phyloP scores from a whole-genome alignment of 2,797 vertebrate genomes.

The Carapus acus region DNA sequence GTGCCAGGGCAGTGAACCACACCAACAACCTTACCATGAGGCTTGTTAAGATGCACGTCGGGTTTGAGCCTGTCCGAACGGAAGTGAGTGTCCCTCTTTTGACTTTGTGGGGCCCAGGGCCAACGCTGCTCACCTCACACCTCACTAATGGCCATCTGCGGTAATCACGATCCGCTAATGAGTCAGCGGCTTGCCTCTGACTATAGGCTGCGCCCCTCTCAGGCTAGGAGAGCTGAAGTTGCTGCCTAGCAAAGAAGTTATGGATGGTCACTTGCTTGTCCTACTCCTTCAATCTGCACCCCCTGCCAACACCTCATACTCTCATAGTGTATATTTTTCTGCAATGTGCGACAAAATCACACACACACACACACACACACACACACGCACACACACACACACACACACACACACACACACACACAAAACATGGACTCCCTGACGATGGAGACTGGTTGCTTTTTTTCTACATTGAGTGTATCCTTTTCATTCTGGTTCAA shows the following conservation, averaged over 20 bases:
- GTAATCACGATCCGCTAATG: slow-evolving; percentile 66
- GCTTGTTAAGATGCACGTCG: slow-evolving; percentile 66
- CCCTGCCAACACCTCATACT: slow-evolving; percentile 49
- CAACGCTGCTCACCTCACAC: slow-evolving; percentile 58
- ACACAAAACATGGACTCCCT: slow-evolving; percentile 41
- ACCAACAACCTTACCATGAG: slow-evolving; percentile 61
- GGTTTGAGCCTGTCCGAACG: slow-evolving; percentile 64
- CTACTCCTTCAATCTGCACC: slow-evolving; percentile 39
- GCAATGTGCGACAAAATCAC: too few species aligned
- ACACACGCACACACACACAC: too few species aligned
- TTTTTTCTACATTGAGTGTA: slow-evolving; percentile 47
- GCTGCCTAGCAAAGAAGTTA: slow-evolving; percentile 44
- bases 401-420: too few species aligned
- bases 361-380: too few species aligned
- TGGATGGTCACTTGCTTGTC: slow-evolving; percentile 57
- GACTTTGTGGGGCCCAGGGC: slow-evolving; percentile 39
- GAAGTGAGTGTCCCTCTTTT: slow-evolving; percentile 49
- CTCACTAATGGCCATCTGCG: slow-evolving; percentile 67
- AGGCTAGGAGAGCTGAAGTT: slow-evolving; percentile 22
- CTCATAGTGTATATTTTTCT: too few species aligned
- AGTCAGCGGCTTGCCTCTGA: slow-evolving; percentile 54
- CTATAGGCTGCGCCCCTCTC: slow-evolving; percentile 38
- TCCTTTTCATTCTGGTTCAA: slow-evolving; percentile 61
- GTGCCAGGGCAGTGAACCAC: slow-evolving; percentile 14
- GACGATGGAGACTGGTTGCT: slow-evolving; percentile 55